These are phyloP conservation scores for Penaeus vannamei DNA, from an alignment of 1,140 invertebrate species.

Conservation along the genomic window DNA sequence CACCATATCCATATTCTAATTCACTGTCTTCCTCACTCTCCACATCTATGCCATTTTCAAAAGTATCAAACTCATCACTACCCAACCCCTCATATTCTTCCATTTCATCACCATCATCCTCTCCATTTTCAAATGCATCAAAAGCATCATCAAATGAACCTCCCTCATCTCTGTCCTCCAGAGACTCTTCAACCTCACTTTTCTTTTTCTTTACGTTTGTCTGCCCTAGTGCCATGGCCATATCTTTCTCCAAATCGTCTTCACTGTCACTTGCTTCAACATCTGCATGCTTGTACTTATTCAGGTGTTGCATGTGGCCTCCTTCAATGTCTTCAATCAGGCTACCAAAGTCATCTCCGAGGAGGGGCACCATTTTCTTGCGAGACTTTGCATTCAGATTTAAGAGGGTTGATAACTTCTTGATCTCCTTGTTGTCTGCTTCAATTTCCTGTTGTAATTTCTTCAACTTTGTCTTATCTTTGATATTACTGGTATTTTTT, in stretches of 20 bases:
- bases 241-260: slow-evolving; percentile 5
- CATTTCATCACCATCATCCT: slow-evolving; percentile 33
- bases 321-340: slow-evolving; percentile 42
- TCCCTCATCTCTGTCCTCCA: background rate
- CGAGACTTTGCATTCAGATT: background rate
- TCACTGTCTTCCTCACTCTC: background rate
- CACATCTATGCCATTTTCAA: slow-evolving; percentile 18
- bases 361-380: slow-evolving; percentile 48
- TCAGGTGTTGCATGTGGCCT: slow-evolving; percentile 29
- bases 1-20: background rate
- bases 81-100: slow-evolving; percentile 4
- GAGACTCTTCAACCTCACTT: background rate
- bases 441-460: slow-evolving; percentile 19
- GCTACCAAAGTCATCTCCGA: slow-evolving; percentile 51
- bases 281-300: slow-evolving; percentile 33
- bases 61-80: slow-evolving; percentile 39
- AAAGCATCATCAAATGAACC: too few relatives aligned
- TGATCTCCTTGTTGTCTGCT: slow-evolving; percentile 49
- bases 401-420: slow-evolving; percentile 47
- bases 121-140: background rate
- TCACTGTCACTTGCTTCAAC: background rate
- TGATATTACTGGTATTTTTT: slow-evolving; percentile 4
- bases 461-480: slow-evolving; percentile 43
- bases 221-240: slow-evolving; percentile 21
- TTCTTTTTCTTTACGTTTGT: background rate